Conservation (phyloP, 2,113 vertebrate species). For the Hypocryptadius cinnamomeus region DNA sequence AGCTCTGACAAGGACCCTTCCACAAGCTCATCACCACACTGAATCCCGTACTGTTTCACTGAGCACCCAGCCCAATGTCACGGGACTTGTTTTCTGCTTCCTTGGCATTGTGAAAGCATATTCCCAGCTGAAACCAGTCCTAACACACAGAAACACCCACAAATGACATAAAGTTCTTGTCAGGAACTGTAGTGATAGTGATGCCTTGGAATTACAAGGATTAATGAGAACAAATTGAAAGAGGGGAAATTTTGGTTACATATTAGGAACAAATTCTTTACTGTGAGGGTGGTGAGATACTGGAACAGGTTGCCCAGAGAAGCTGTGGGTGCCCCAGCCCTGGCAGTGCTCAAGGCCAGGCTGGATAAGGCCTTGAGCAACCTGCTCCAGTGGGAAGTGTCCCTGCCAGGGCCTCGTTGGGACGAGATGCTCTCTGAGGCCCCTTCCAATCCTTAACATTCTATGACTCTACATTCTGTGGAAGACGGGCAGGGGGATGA, state of each 20-base stretch:
- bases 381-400: no score
- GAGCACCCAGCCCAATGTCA: no score
- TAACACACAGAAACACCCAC: not conserved
- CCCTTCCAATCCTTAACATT: not conserved
- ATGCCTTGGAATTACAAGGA: not conserved
- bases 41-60: not conserved
- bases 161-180: not conserved
- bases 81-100: not conserved
- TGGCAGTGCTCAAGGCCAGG: not conserved
- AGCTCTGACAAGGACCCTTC: not conserved
- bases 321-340: not conserved
- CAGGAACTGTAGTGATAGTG: not conserved
- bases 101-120: not conserved
- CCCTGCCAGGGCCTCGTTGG: accelerated
- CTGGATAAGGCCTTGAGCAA: not conserved
- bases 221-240: not conserved
- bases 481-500: accelerated
- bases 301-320: no score
- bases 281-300: not conserved
- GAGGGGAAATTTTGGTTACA: not conserved
- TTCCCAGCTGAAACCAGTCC: not conserved
- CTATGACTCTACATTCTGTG: no score
- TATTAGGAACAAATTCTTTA: not conserved
- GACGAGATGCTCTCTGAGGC: no score
- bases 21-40: no score